Conservation (phyloP, 2,797 vertebrate genomes). For the Epinephelus coioides region DNA sequence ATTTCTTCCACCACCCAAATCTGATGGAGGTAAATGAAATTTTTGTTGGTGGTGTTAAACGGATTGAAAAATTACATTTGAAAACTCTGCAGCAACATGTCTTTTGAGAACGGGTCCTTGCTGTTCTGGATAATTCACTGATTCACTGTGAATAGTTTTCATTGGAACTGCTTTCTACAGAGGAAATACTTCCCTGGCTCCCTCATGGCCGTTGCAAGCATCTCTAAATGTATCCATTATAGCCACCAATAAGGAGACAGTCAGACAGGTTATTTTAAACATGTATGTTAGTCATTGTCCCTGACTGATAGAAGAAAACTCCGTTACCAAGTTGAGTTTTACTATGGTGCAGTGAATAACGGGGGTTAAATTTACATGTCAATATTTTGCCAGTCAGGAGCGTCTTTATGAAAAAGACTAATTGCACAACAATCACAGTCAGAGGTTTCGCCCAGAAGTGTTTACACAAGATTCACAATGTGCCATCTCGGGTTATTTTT, state of each 20-base stretch:
- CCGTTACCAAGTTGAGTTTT: not conserved
- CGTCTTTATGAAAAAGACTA: not conserved
- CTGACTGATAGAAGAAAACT: not conserved
- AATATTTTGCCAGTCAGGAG: not conserved
- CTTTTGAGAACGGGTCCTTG: not conserved
- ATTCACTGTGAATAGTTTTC: not conserved
- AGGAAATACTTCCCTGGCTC: not conserved
- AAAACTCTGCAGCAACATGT: not conserved
- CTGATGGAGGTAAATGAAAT: not conserved
- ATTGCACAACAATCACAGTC: not conserved
- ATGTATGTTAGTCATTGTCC: not conserved
- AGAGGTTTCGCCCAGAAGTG: not conserved
- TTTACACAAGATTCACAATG: not conserved
- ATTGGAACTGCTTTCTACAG: not conserved
- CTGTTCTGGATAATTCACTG: slow-evolving; percentile 1
- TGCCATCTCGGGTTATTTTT: slow-evolving; percentile 6
- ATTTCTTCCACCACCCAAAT: not conserved
- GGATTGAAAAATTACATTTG: not conserved
- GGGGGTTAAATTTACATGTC: not conserved
- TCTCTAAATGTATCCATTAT: not conserved
- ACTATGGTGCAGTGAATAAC: not conserved
- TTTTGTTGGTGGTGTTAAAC: not conserved
- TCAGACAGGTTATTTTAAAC: not conserved
- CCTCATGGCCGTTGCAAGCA: not conserved
- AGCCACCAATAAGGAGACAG: not conserved